Conservation (phyloP, 2,113 vertebrate genomes). For the Corydoras sp. region DNA sequence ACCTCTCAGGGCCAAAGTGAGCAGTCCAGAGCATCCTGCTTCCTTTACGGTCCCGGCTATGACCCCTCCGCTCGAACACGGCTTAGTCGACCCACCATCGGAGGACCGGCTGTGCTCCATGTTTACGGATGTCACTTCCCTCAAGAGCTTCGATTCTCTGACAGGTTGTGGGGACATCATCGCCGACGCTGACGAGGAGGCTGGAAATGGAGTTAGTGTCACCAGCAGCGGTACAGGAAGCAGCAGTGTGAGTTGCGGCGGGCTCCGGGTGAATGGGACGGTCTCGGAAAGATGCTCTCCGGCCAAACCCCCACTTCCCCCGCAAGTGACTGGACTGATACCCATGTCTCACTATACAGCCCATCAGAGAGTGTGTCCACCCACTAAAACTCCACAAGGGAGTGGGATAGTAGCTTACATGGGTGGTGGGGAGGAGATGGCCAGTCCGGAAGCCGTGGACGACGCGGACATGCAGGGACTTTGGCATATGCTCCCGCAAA, state of each 20-base stretch:
- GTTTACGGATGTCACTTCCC: constrained; percentile 96
- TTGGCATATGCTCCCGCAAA: constrained; percentile 90
- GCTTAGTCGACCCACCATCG: constrained; percentile 82
- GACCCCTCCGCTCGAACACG: constrained; percentile 72
- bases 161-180: constrained; percentile 98
- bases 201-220: constrained; percentile 74
- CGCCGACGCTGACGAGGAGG: constrained; percentile 87
- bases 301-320: constrained; percentile 49
- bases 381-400: constrained; percentile 70
- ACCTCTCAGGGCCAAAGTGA: constrained; percentile 50
- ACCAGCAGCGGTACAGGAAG: constrained; percentile 80
- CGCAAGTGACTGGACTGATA: constrained; percentile 50
- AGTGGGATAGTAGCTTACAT: constrained; percentile 85
- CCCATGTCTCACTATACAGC: constrained; percentile 50
- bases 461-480: constrained; percentile 89
- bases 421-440: constrained; percentile 98
- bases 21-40: constrained; percentile 32
- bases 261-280: constrained; percentile 40
- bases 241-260: constrained; percentile 60
- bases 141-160: constrained; percentile 99
- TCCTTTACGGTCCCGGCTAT: constrained; percentile 34
- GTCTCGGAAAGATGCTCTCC: constrained; percentile 49
- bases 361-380: constrained; percentile 48
- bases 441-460: constrained; percentile 89
- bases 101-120: constrained; percentile 91